Base-by-base conservation (phyloP, 35 echinoderm and acorn worm species). In the Hemicentrotus pulcherrimus region DNA sequence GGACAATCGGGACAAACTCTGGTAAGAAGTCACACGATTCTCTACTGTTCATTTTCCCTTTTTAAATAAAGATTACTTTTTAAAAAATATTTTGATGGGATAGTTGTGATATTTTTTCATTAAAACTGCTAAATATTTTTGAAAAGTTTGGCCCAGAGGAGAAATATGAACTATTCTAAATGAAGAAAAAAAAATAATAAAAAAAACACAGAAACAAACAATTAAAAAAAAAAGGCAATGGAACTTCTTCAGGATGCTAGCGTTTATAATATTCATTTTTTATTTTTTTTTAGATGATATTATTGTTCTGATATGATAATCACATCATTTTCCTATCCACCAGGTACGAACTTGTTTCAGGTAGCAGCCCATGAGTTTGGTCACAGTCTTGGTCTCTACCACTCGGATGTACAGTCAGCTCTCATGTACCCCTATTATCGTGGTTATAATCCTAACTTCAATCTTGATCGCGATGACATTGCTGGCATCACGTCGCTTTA, bases 321-420 rank as follows among this genome's bases (percentile, higher is more conserved):
- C 50, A 15, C 15, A 55, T 28, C 24, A 78, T 90, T 41, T 90
- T 28, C 13, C 9, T 45, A 9, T 41, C 88, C 12, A 90, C 13
- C 94, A 95, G 97, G 97, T 47, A 98, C 61, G 9, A 96, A 98
- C 45, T 71, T 98, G 78, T 98, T 96, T 47, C 96, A 96, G 32
- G 97, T 98, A 5, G 97, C 97, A 18, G 94, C 96, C 0, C 97
- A 98, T 65, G 97, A 98, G 45, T 96, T 98, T 41, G 97, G 97
- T 4, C 97, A 96, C 92, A 94, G 90, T 78, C 61, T 96, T 2
- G 96, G 89, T 28, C 78, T 98, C 1, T 92, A 94, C 60, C 96
- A 98, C 89, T 98, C 97, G 0, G 35, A 85, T n/a, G 94, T 95
- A 47, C 30, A 61, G 31, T 48, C 96, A 28, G 97, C 96, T 10